Percentiles rank a stretch among this genome's conserved stretches.
Conservation (phyloP, 2,888 invertebrate species). For the Ichneumon xanthorius region DNA sequence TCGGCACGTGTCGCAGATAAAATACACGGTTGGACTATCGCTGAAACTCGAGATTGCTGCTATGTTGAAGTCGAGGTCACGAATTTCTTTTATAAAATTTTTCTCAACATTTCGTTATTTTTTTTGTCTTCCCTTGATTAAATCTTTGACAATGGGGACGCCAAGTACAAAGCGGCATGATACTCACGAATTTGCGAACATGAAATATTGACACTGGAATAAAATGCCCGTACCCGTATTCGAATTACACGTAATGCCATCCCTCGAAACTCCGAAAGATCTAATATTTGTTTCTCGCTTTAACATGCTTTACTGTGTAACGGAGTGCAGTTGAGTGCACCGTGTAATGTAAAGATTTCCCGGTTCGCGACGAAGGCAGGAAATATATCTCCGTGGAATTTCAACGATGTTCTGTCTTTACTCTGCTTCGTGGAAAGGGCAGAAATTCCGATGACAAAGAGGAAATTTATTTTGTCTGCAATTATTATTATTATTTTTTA, state of each 20-base stretch:
- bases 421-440: neutral
- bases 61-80: neutral
- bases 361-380: neutral
- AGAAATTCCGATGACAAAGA: neutral
- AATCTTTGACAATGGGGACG: neutral
- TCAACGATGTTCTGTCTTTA: neutral
- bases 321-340: neutral
- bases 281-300: neutral
- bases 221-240: neutral
- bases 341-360: neutral
- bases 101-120: neutral
- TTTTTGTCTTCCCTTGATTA: constrained; percentile 7
- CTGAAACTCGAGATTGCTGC: constrained; percentile 2
- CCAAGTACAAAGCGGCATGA: no score
- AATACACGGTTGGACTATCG: neutral
- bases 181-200: no score
- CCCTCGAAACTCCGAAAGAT: constrained; percentile 3
- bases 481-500: neutral
- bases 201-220: neutral
- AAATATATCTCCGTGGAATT: neutral
- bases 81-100: no score
- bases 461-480: neutral
- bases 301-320: neutral
- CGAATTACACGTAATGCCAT: neutral
- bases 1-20: neutral